Evolutionary conservation across 2,888 invertebrate genomes (phyloP).

Genomic region (Aleiodes leptofemur): DNA sequence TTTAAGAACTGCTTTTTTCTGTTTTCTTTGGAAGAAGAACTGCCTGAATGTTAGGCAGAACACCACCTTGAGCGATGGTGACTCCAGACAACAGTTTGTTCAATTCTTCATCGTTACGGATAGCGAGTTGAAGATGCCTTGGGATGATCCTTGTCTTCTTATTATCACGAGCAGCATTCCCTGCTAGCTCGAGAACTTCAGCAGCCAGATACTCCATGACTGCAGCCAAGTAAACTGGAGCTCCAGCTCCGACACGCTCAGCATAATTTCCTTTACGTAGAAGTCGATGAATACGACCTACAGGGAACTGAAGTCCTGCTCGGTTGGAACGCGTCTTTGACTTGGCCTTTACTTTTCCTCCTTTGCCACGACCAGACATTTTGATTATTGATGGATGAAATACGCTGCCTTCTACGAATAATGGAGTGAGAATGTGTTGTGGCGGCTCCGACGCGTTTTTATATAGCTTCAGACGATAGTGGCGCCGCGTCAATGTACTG

Average conservation of each 20-base stretch:
- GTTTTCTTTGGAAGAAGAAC: constrained; percentile 86
- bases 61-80: constrained; percentile 89
- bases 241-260: constrained; percentile 78
- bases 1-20: constrained; percentile 62
- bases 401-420: too few species aligned
- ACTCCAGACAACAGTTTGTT: constrained; percentile 85
- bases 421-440: too few species aligned
- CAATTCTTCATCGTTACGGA: constrained; percentile 89
- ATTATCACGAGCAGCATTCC: constrained; percentile 83
- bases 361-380: constrained; percentile 58
- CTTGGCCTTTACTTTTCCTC: constrained; percentile 73
- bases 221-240: constrained; percentile 78
- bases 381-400: neutral
- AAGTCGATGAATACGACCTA: constrained; percentile 79
- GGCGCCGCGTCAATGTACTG: neutral
- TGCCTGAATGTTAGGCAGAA: constrained; percentile 86
- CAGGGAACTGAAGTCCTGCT: constrained; percentile 80
- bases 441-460: neutral
- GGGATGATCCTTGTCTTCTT: constrained; percentile 78
- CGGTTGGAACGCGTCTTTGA: constrained; percentile 77
- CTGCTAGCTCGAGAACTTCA: constrained; percentile 83
- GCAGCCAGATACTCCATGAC: constrained; percentile 83
- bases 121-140: constrained; percentile 79
- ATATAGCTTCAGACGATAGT: neutral
- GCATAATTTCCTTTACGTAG: constrained; percentile 81